A percentile compares a stretch with the other conserved stretches of the same genome.
Evolutionary conservation across 2,888 invertebrate genomes (phyloP).

Genomic region (Drosophila dives): DNA sequence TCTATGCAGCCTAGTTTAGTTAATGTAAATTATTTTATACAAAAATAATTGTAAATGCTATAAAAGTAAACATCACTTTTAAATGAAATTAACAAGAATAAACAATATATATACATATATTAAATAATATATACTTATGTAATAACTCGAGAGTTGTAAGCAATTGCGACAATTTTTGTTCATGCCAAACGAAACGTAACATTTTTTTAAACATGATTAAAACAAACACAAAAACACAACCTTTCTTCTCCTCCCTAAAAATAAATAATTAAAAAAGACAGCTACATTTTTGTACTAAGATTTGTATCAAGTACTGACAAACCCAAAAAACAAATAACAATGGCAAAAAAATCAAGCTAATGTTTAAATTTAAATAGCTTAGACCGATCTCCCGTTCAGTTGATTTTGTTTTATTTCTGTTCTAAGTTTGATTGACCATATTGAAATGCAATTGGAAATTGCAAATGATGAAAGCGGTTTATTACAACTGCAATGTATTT

Average conservation of each 20-base stretch:
- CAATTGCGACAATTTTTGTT: conserved; percentile 65
- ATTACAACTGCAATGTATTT: conserved; percentile 66
- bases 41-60: conserved; percentile 63
- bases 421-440: conserved; percentile 31
- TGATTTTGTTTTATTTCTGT: conserved; percentile 40
- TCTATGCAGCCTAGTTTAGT: conserved; percentile 68
- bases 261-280: conserved; percentile 38
- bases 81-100: conserved; percentile 47
- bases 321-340: conserved; percentile 9
- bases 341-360: conserved; percentile 42
- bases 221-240: conserved; percentile 6
- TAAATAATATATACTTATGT: conserved; percentile 47
- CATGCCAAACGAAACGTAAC: conserved; percentile 64
- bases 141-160: conserved; percentile 75
- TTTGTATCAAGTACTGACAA: conserved; percentile 20
- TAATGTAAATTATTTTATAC: conserved; percentile 78
- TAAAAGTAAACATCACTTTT: conserved; percentile 65
- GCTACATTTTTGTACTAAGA: conserved; percentile 34
- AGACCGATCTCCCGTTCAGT: conserved; percentile 56
- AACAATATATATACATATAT: conserved; percentile 27
- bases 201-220: conserved; percentile 28
- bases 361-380: conserved; percentile 58
- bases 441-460: conserved; percentile 52
- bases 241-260: neutral
- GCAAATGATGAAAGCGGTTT: conserved; percentile 45